Evolutionary conservation across 2,888 invertebrate genomes (phyloP), one percentile per base, ranked within the genome.

Genomic region (Cyaniris semiargus): DNA sequence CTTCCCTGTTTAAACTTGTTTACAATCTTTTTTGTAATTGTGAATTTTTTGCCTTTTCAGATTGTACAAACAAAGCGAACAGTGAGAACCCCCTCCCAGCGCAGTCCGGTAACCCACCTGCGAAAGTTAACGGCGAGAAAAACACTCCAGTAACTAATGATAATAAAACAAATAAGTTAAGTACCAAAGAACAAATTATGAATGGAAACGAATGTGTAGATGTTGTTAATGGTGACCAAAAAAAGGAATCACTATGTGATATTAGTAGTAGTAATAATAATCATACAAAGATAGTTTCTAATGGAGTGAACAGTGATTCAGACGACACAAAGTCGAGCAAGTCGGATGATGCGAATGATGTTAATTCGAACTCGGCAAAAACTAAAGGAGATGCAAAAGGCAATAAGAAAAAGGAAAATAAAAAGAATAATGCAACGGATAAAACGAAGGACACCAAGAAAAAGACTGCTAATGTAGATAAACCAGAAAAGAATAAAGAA

Each of bases 191-290:
- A 88, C 83, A 89, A 88, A 86, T 89, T 86, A 84, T 88, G 80
- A 94, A 94, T 82, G 93, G 94, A 84, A 89, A 90, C 82, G 89
- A 89, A 79, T 82, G 81, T 81, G 86, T 87, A 81, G 88, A 86
- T 83, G 85, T 91, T 85, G 82, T 89, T 81, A 93, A 94, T 83
- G 93, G 92, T 85, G 88, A 90, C 82, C 85, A 89, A 85, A 92
- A 89, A 89, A 89, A 89, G 86, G 85, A 87, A 86, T 88, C 88
- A 86, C 91, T 92, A 88, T 94, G 94, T 93, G 94, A 94, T 94
- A 94, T 93, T 94, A 93, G 91, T 89, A 91, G 89, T 93, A 93
- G 87, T 91, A 87, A 89, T 90, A 91, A 88, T 86, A 85, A 87
- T 74, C 74, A 74, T 74, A 74, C 31, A 91, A 93, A 91, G 90